Evolutionary conservation across 2,888 invertebrate genomes (phyloP).

Genomic region (Alsophila aescularia): DNA sequence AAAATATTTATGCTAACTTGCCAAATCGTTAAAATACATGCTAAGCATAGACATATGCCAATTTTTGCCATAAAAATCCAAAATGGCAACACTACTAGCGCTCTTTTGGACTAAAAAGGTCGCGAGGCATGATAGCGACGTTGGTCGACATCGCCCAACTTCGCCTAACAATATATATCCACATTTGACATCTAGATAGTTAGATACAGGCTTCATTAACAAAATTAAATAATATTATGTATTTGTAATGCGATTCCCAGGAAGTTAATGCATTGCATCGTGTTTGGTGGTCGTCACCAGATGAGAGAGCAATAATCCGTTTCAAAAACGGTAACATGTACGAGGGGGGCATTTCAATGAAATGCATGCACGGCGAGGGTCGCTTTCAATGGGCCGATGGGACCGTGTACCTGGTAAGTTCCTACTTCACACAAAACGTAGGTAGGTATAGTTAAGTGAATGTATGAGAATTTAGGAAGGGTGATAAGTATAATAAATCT

Average conservation of each 20-base stretch:
- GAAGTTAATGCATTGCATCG: constrained; percentile 42
- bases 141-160: too few species aligned
- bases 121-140: too few species aligned
- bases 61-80: too few species aligned
- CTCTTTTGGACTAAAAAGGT: too few species aligned
- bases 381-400: constrained; percentile 85
- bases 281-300: constrained; percentile 65
- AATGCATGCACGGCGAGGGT: constrained; percentile 85
- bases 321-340: constrained; percentile 85
- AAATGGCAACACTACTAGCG: too few species aligned
- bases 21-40: too few species aligned
- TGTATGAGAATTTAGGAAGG: constrained; percentile 1
- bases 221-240: constrained; percentile 8
- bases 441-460: too few species aligned
- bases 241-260: constrained; percentile 39
- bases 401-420: constrained; percentile 78
- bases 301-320: constrained; percentile 75
- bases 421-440: constrained; percentile 10
- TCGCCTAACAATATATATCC: too few species aligned
- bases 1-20: too few species aligned
- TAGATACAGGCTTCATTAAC: too few species aligned
- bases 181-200: too few species aligned
- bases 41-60: too few species aligned
- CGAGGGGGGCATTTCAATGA: constrained; percentile 80
- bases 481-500: constrained; percentile 2